Base-by-base conservation (phyloP, 2,797 vertebrate genomes). In the Eidolon dupreanum region DNA sequence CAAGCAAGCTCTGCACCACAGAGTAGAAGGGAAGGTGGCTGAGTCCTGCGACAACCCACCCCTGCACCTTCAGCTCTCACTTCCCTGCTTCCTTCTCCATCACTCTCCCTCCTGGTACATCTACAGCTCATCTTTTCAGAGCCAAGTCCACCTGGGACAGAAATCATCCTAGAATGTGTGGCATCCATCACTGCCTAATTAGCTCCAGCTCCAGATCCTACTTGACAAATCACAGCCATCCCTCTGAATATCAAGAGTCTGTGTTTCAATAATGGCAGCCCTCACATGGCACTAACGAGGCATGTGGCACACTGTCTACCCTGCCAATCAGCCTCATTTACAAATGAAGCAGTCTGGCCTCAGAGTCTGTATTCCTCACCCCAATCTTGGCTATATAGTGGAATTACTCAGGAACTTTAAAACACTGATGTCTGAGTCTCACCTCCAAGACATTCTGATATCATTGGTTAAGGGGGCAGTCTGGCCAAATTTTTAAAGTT, bases 231-330 rank as follows among this genome's bases (percentile, higher is more conserved):
- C 79, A 19, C 65, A 43, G 33, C 17, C 8, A 2, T 22, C 73
- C 31, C 63, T 8, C 0, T 1, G 51, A 68, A 33, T 1, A 20
- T 8, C 51, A 0, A 71, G 51, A 55, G 59, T 3, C 38, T 28
- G 31, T 1, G 7, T n/a, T 65, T 22, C 22, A 8, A 0, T 11
- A 3, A 12, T 0, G 1, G 49, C 4, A 3, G 88, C 24, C 15
- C 46, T 24, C 31, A 6, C 31, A 43, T 0, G 1, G 38, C 46
- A 46, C 38, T 7, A 19, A 24, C 0, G 1, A 51, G 38, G 61
- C 36, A 7, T 0, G 10, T 0, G 1, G 13, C 20, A 1, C 15
- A 19, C 28, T 8, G 51, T 79, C 13, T 3, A 0, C 28, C 10
- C 51, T 41, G 51, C 63, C 31, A 8, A 15, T 10, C 7, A 41